Evolutionary conservation across 2,888 invertebrate species (phyloP).

Genomic region (Epistrophe eligans): DNA sequence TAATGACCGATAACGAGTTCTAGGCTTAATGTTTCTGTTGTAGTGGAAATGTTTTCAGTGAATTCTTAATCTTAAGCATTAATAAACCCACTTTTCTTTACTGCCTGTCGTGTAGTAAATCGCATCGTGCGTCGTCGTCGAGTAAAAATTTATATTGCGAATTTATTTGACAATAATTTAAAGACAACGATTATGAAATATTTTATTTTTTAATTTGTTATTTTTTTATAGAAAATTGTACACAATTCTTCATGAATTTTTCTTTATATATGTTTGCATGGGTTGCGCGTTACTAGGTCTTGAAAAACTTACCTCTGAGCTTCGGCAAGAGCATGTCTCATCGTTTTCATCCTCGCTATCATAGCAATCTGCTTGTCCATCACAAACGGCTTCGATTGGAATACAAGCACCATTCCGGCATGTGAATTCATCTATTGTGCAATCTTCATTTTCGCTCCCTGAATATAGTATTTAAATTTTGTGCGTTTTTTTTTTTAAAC

Average conservation of each 20-base stretch:
- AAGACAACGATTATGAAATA: too few species aligned
- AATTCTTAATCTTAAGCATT: too few species aligned
- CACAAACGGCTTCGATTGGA: slow-evolving; percentile 91
- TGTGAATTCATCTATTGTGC: slow-evolving; percentile 84
- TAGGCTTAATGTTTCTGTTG: too few species aligned
- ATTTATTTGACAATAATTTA: too few species aligned
- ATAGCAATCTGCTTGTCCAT: slow-evolving; percentile 91
- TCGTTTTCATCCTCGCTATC: slow-evolving; percentile 89
- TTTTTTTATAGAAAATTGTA: too few species aligned
- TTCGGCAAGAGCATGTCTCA: slow-evolving; percentile 80
- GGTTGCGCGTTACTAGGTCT: not conserved
- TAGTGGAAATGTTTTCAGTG: too few species aligned
- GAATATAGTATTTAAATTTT: slow-evolving; percentile 59
- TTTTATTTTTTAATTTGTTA: too few species aligned
- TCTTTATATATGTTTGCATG: slow-evolving; percentile 49
- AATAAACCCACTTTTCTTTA: too few species aligned
- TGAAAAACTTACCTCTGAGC: slow-evolving; percentile 82
- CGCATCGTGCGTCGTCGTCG: too few species aligned
- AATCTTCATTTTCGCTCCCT: slow-evolving; percentile 59
- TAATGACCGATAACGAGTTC: too few species aligned
- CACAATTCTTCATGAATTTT: not conserved
- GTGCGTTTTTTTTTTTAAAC: slow-evolving; percentile 54
- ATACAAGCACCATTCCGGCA: slow-evolving; percentile 88
- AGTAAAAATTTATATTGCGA: too few species aligned
- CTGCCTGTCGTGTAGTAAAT: too few species aligned